Base-by-base conservation (phyloP, 53 echinoderm and acorn worm species). In the Patiria pectinifera region DNA sequence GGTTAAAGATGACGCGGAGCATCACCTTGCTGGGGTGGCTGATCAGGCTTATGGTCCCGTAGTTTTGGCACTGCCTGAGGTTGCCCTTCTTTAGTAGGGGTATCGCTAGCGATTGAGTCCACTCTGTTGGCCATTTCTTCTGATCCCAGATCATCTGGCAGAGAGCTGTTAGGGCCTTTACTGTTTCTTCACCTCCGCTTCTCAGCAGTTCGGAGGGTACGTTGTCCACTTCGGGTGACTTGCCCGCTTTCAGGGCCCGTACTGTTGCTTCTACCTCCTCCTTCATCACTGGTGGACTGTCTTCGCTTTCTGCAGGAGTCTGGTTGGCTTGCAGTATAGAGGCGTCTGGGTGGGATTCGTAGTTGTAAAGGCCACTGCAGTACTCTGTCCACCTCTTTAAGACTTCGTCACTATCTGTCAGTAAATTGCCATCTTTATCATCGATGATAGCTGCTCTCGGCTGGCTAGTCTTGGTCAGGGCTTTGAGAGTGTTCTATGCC, bases 21-120 rank as follows among this genome's bases (percentile, higher is more conserved):
- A 91, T 82, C 3, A 94, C 82, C 85, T 91, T 94, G 48, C 94
- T 63, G 59, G 12, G 59, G 22, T 94, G 35, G 81, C 91, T 91
- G 91, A 78, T 69, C 24, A 87, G 87, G 75, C 94, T 91, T 21
- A 86, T 91, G 45, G 94, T 85, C 46, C 91, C 18, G 76, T 91
- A 94, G 81, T 94, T 91, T 10, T 91, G 23, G 71, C 94, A 94
- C 76, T 72, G 84, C 59, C 91, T 84, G 22, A 91, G 48, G 70
- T 86, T 94, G 78, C 91, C 91, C 78, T 94, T 91, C 35, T 85
- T 94, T 47, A 91, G 93, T 49, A 91, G 81, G 24, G 91, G 83
- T 58, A 84, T 91, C 59, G 91, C 69, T 26, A 85, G 78, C 5
- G 94, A 93, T 45, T 93, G 83, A 3, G 89, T 91, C 93, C 91